Conservation (phyloP, 2,797 vertebrate genomes). For the Salarias fasciatus region DNA sequence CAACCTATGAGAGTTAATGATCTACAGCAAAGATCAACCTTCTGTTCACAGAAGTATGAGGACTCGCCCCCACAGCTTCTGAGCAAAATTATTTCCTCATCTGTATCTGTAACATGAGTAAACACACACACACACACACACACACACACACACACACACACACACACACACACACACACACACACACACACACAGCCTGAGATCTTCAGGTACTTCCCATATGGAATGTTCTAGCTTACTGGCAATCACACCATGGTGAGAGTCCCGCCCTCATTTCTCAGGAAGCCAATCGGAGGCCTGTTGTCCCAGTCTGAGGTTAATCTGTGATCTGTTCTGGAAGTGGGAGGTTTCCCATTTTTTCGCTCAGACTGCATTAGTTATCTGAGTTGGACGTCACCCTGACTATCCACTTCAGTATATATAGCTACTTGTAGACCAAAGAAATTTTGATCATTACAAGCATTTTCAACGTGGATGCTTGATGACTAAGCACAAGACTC, state of each 20-base stretch:
- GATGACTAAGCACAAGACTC: too few relatives aligned
- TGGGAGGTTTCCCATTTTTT: conserved; percentile 16
- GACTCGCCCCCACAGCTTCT: too few relatives aligned
- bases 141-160: conserved; percentile 7
- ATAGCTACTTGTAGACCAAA: too few relatives aligned
- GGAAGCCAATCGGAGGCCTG: conserved; percentile 33
- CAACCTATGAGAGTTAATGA: too few relatives aligned
- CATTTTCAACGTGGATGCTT: too few relatives aligned
- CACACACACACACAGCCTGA: conserved; percentile 4
- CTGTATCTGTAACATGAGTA: background rate
- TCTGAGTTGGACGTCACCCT: conserved; percentile 2
- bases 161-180: conserved; percentile 14
- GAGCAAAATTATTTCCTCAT: too few relatives aligned
- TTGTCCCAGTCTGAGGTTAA: conserved; percentile 12
- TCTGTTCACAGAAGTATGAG: too few relatives aligned
- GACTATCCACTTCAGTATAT: too few relatives aligned
- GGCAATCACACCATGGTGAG: conserved; percentile 38
- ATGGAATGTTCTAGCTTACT: conserved; percentile 37
- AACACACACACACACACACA: conserved; percentile 10
- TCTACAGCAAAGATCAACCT: too few relatives aligned
- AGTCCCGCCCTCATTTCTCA: conserved; percentile 16
- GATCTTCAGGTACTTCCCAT: conserved; percentile 75
- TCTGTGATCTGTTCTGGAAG: background rate
- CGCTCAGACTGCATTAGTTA: background rate
- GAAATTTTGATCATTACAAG: too few relatives aligned